These are phyloP conservation scores for Chaunax sp. DNA, from an alignment of 2,797 vertebrate species.

Conservation along the genomic window DNA sequence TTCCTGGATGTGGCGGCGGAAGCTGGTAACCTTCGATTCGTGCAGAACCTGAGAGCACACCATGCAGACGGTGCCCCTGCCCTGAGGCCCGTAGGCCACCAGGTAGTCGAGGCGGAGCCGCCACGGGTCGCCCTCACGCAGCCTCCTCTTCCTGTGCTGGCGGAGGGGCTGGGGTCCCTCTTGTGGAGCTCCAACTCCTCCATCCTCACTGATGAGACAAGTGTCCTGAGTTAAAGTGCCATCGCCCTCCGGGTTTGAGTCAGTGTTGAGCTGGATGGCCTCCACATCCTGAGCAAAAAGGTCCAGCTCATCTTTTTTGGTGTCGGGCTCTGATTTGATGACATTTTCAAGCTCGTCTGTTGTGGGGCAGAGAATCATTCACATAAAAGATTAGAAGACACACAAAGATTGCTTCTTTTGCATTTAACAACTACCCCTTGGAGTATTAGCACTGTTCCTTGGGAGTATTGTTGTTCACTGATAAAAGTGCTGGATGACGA, in stretches of 20 bases:
- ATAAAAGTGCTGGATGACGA: slow-evolving; percentile 6
- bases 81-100: slow-evolving; percentile 88
- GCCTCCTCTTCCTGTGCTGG: slow-evolving; percentile 71
- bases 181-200: slow-evolving; percentile 38
- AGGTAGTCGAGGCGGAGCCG: slow-evolving; percentile 90
- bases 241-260: slow-evolving; percentile 44
- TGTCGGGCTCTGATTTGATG: slow-evolving; percentile 77
- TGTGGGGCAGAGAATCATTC: slow-evolving; percentile 6
- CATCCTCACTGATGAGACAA: slow-evolving; percentile 63
- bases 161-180: slow-evolving; percentile 53
- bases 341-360: slow-evolving; percentile 67
- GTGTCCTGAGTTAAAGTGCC: slow-evolving; percentile 71
- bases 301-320: slow-evolving; percentile 73
- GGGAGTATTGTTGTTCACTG: not conserved
- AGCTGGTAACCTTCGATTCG: slow-evolving; percentile 88
- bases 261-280: slow-evolving; percentile 48
- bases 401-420: not conserved
- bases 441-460: too few species aligned
- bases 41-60: slow-evolving; percentile 89
- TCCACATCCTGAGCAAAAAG: slow-evolving; percentile 63
- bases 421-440: not conserved
- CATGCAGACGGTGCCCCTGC: slow-evolving; percentile 89
- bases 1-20: slow-evolving; percentile 90
- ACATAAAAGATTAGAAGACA: not conserved
- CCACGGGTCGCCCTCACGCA: slow-evolving; percentile 83